A percentile compares a stretch with the other conserved stretches of the same genome.
Conservation (phyloP, 2,113 vertebrate species). For the Salminus brasiliensis region DNA sequence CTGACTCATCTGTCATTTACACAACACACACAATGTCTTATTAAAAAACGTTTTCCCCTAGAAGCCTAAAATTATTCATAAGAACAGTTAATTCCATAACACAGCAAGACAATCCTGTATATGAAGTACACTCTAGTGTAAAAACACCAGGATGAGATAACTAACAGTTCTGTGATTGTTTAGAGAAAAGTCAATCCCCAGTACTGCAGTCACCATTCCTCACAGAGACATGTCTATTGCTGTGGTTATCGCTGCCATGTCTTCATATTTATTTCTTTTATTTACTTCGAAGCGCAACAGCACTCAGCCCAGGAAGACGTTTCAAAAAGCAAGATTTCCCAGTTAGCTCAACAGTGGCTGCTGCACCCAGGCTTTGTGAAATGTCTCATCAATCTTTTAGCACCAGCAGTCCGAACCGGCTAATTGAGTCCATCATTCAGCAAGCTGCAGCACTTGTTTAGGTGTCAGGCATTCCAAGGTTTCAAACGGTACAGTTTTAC, state of each 20-base stretch:
- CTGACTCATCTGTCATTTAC: no score
- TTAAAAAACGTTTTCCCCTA: not conserved
- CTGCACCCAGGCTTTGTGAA: not conserved
- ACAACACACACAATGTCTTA: no score
- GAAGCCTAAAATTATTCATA: not conserved
- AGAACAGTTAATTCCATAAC: not conserved
- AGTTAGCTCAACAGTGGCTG: not conserved
- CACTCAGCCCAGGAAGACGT: not conserved
- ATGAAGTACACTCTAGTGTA: not conserved
- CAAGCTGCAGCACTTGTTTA: not conserved
- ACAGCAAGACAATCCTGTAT: not conserved
- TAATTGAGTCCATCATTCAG: slow-evolving; percentile 30
- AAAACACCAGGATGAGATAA: not conserved
- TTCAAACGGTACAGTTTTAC: not conserved
- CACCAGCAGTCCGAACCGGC: not conserved
- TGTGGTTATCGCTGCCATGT: not conserved
- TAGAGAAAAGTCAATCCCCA: not conserved
- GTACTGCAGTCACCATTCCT: not conserved
- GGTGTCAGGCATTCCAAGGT: not conserved
- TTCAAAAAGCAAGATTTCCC: not conserved
- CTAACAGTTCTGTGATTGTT: not conserved
- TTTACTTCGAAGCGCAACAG: not conserved
- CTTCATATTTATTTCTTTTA: not conserved
- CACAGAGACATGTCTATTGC: not conserved
- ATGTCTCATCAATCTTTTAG: slow-evolving; percentile 25